Conservation (phyloP, 2,888 invertebrate genomes). For the Steromphala cineraria region DNA sequence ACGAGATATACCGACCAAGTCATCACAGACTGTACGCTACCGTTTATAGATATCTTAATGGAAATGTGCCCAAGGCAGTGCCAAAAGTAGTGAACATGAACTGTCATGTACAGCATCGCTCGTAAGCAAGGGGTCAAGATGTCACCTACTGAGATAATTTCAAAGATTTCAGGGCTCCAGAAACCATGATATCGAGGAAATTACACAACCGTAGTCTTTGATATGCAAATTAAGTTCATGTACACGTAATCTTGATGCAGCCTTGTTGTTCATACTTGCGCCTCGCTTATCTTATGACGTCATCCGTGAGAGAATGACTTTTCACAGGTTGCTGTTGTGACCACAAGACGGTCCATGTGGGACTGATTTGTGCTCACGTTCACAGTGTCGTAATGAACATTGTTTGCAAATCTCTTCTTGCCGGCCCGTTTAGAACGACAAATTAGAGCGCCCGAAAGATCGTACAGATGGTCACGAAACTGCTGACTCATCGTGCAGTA, state of each 20-base stretch:
- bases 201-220: not conserved
- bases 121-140: too few species aligned
- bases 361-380: slow-evolving; percentile 22
- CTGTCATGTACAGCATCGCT: too few species aligned
- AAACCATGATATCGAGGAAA: too few species aligned
- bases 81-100: too few species aligned
- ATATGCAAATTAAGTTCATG: not conserved
- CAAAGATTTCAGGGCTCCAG: too few species aligned
- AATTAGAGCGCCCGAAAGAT: slow-evolving; percentile 74
- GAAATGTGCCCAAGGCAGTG: too few species aligned
- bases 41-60: too few species aligned
- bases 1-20: too few species aligned
- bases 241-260: not conserved
- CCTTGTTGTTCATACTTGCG: not conserved
- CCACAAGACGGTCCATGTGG: slow-evolving; percentile 25
- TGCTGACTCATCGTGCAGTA: slow-evolving; percentile 96
- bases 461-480: slow-evolving; percentile 82
- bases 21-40: too few species aligned
- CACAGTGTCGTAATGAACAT: slow-evolving; percentile 18
- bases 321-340: slow-evolving; percentile 26
- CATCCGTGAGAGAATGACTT: slow-evolving; percentile 29
- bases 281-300: slow-evolving; percentile 5
- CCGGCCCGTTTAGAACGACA: not conserved
- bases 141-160: too few species aligned
- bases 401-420: slow-evolving; percentile 4